Percentiles rank a stretch among this genome's conserved stretches.
Evolutionary conservation across 2,888 invertebrate species (phyloP).

Genomic region (Polia nebulosa): DNA sequence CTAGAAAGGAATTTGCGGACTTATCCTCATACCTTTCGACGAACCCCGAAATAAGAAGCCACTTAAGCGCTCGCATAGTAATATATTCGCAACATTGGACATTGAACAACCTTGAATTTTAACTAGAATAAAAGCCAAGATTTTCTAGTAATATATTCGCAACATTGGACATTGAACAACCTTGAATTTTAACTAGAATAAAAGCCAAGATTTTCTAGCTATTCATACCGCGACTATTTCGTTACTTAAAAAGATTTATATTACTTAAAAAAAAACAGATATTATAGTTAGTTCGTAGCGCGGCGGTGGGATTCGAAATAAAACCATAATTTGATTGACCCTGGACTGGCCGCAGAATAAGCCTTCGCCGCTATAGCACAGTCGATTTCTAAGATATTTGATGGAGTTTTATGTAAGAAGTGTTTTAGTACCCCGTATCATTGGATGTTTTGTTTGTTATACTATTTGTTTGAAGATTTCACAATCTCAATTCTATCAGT

Average conservation of each 20-base stretch:
- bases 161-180: conserved; percentile 25
- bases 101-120: background rate
- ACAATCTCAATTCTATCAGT: background rate
- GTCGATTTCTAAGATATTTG: background rate
- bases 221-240: conserved; percentile 16
- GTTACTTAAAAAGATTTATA: conserved; percentile 2
- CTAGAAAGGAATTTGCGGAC: background rate
- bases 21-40: background rate
- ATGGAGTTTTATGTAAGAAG: background rate
- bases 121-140: background rate
- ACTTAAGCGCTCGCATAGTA: background rate
- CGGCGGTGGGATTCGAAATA: background rate
- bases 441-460: background rate
- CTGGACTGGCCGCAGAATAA: background rate
- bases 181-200: conserved; percentile 44
- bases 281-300: background rate
- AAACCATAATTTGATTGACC: background rate
- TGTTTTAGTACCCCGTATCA: background rate
- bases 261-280: conserved; percentile 21
- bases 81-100: background rate
- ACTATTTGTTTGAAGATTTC: background rate
- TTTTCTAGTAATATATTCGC: conserved; percentile 1
- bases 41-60: background rate
- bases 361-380: background rate
- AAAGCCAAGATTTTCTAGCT: conserved; percentile 13